Base-by-base conservation (phyloP, 2,113 vertebrate genomes). In the Syngnathoides biaculeatus region DNA sequence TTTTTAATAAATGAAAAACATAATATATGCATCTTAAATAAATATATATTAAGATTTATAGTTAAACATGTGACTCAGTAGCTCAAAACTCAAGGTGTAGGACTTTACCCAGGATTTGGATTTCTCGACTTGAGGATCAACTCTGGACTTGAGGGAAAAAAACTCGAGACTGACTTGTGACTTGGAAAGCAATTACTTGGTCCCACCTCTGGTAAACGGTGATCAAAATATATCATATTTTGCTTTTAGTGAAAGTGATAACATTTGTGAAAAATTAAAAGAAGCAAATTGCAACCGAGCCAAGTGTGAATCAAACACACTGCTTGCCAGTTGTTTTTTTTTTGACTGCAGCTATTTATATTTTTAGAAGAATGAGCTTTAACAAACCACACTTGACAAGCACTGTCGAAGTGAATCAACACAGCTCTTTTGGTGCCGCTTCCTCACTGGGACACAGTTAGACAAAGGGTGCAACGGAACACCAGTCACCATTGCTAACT, bases 381-480 rank as follows among this genome's bases (percentile, higher is more conserved):
- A 65, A 79, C 73, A 82, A 90, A 85, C 68, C 74, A 14, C 80
- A 83, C 42, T 72, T 64, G 83, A 85, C 84, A 82, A 76, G 82
- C 53, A 65, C 82, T 84, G 84, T 86, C 84, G 71, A 60, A 81
- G 39, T 67, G 67, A 78, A 80, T 87, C 67, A 87, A 87, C 75
- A 82, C 77, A 71, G 71, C 70, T 68, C 68, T 57, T 79, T 70
- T 89, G 84, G 86, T 79, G 73, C 67, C 57, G 79, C 84, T 69
- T 78, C 77, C 76, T 85, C 69, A 79, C 69, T 86, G 68, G 42
- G 72, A 79, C 84, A 79, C 45, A 75, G 66, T 78, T 73, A 86
- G 68, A 84, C 74, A 81, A 84, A 74, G 73, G 58, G 20, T 81
- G 59, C 69, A 75, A 86, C 77, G 77, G 67, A 76, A 83, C 65